Evolutionary conservation across 1,140 invertebrate species (phyloP), one percentile per base, ranked within the genome.

Genomic region (Lepidurus arcticus): DNA sequence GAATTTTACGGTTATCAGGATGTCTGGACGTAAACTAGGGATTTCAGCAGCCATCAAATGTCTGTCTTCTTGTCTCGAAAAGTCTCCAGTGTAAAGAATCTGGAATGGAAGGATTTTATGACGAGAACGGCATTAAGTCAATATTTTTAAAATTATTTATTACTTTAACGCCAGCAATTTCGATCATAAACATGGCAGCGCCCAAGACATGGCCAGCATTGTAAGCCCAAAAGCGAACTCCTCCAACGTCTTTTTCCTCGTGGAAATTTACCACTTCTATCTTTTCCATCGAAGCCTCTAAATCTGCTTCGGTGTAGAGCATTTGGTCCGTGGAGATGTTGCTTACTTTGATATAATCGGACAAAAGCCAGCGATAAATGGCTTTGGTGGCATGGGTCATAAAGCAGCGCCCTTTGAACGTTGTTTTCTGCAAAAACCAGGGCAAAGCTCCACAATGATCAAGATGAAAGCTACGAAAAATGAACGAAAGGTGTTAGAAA

Each of bases 361-460:
- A 98, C 0, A 99, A 87, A 24, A 99, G 88, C 97, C 97, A 99
- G 81, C 97, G 88, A 84, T 99, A 99, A 82, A 99, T 99, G 21
- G 98, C 98, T 89, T 99, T 99, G 0, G 98, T 98, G 1, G 98
- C 98, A 85, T 99, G 98, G 0, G 98, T 99, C 98, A 99, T 99
- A 83, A 98, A 99, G 85, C 97, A 99, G 80, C 96, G 88, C 5
- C 98, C 98, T 84, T 97, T 98, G 84, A 99, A 99, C 77, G 92
- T 95, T 0, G 98, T 99, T 84, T 99, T 99, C 82, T 93, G 91
- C 16, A 99, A 87, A 84, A 99, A 98, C 95, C 97, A 99, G 0
- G 98, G 98, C 78, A 99, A 85, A 0, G 97, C 98, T 24, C 98
- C 98, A 84, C 94, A 97, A 85, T 99, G 98, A 84, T 99, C 98